Percentiles rank a stretch among this genome's conserved stretches.
These are phyloP conservation scores for Apis dorsata DNA, from an alignment of 1,140 invertebrate genomes.

Conservation along the genomic window DNA sequence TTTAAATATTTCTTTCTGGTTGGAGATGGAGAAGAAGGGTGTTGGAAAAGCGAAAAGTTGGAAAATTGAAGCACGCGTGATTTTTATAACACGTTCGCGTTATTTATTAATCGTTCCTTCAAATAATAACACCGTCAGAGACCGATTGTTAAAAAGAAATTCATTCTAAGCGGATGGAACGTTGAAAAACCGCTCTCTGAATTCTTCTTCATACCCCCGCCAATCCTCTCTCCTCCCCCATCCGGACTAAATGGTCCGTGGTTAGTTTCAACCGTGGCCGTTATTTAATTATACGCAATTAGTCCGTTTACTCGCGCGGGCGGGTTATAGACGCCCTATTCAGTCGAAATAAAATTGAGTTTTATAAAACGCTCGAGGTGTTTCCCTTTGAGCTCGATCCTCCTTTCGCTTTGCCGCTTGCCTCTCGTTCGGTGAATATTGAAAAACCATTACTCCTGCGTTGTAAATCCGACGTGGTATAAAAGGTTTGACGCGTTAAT, in stretches of 20 bases:
- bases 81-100: not conserved
- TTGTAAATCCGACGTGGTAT: not conserved
- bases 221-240: accelerated
- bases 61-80: not conserved
- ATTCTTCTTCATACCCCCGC: not conserved
- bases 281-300: slow-evolving; percentile 36
- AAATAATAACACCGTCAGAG: not conserved
- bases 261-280: slow-evolving; percentile 25
- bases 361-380: not conserved
- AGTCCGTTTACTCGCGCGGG: not conserved
- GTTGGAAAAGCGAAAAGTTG: not conserved
- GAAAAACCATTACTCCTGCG: not conserved
- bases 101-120: slow-evolving; percentile 7
- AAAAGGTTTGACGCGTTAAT: slow-evolving; percentile 1
- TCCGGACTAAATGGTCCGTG: not conserved
- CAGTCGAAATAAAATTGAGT: slow-evolving; percentile 13
- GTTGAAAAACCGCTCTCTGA: not conserved
- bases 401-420: not conserved
- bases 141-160: not conserved
- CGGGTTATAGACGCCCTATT: not conserved
- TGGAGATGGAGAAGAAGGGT: not conserved
- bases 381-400: not conserved
- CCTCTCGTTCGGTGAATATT: not conserved
- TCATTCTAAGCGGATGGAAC: not conserved
- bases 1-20: too few relatives aligned